Base-by-base conservation (phyloP, 2,888 invertebrate species). In the Spicauda simplicius region DNA sequence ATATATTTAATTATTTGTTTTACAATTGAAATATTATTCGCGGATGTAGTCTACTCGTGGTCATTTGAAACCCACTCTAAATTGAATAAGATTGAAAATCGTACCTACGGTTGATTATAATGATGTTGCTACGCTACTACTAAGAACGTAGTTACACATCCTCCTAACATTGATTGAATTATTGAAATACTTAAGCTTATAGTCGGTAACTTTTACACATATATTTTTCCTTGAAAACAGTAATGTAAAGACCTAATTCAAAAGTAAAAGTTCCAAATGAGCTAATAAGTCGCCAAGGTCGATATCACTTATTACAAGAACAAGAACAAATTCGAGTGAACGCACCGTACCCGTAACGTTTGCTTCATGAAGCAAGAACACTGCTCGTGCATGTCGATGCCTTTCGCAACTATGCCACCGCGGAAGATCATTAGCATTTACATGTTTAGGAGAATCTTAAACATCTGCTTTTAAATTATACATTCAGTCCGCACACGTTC, bases 351-450 rank as follows among this genome's bases (percentile, higher is more conserved):
- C 37, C 16, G 48, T 60, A 60, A 58, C 64, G 57, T 19, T 20
- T 58, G 52, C n/a, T 57, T 19, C 64, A 48, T 64, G 64, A 64
- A 41, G 64, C 64, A 64, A 64, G 64, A 19, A 4, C 30, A 25
- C 30, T n/a, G 57, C 37, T 64, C 64, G 57, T 64, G 64, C 64
- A 64, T 58, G 57, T 52, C 58, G 57, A 64, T 58, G 37, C 52
- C 18, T 64, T 58, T 64, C 64, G 53, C 58, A 58, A 64, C 10
- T 12, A 20, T 25, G 41, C 64, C 58, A 45, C 37, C 52, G 57
- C 64, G 64, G 64, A 64, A 58, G 58, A 58, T 7, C 57, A 57
- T 57, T 64, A 25, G 37, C 64, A 64, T 64, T 59, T 57, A 37
- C 64, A 52, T 20, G 57, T 64, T 64, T 53, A 64, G 20, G 37